phyloP scores from a whole-genome alignment of 2,113 vertebrate genomes.

The Saccopteryx bilineata region DNA sequence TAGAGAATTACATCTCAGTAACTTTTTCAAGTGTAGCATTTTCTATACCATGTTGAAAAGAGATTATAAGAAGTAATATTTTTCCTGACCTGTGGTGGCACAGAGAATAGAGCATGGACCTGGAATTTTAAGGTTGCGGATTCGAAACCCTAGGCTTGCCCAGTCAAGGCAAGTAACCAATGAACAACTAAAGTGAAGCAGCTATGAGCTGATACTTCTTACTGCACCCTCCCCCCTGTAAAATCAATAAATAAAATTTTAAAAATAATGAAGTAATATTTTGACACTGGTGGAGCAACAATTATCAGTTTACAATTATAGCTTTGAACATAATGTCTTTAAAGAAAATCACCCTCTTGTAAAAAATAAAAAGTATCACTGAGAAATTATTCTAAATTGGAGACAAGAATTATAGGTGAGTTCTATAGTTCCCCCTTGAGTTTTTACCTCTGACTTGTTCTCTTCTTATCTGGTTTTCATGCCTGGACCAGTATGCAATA shows the following conservation, averaged over 20 bases:
- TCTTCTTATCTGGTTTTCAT: not conserved
- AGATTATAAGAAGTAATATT: not conserved
- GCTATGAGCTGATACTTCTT: too few relatives aligned
- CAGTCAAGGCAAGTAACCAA: too few relatives aligned
- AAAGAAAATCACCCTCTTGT: not conserved
- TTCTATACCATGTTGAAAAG: slow-evolving; percentile 47
- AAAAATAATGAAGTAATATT: not conserved
- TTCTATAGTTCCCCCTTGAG: not conserved
- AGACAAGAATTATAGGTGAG: not conserved
- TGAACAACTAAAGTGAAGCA: too few relatives aligned
- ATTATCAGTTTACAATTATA: not conserved
- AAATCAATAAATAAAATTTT: too few relatives aligned
- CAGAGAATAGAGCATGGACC: too few relatives aligned
- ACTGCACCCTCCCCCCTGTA: too few relatives aligned
- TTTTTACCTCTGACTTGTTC: not conserved
- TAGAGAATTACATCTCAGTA: slow-evolving; percentile 10
- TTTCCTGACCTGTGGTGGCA: not conserved
- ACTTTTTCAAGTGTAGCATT: slow-evolving; percentile 9
- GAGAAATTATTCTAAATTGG: slow-evolving; percentile 4
- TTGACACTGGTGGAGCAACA: not conserved
- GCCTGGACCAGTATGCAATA: not conserved
- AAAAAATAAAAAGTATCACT: not conserved
- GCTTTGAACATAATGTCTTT: slow-evolving; percentile 26
- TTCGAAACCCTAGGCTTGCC: too few relatives aligned
- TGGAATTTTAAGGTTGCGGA: too few relatives aligned